Base-by-base conservation (phyloP, 2,113 vertebrate genomes). In the Alethe castanea region DNA sequence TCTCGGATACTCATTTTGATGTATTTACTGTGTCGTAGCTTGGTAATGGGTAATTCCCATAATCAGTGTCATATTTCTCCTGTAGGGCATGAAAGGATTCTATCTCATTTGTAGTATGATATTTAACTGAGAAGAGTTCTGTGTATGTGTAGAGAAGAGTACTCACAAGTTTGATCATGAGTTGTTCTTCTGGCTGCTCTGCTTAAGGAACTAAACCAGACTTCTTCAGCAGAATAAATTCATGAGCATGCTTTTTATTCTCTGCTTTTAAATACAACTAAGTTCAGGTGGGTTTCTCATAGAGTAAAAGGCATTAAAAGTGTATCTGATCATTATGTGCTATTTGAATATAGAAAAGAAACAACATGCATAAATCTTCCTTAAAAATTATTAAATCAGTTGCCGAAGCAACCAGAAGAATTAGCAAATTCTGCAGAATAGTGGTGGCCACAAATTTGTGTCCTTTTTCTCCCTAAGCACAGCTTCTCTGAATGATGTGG, bases 161-260 rank as follows among this genome's bases (percentile, higher is more conserved):
- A 52, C 45, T 88, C 74, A 86, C 64, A 93, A 77, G 80, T 78
- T 81, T 48, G 54, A 92, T 96, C 64, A 93, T 71, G 64, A 71
- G 60, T 60, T 86, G 28, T 36, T 85, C 17, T 83, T 94, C 84
- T 92, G 60, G 22, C 25, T 89, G 24, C 22, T 91, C 47, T 80
- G 26, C 35, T 86, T 56, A 36, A 92, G n/a, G 28, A 93, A 69
- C 2, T 44, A 78, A 83, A 81, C 42, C 14, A 44, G 3, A 73
- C 54, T 88, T 73, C 33, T 71, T 78, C 24, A 56, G 19, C 33
- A 67, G 20, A 81, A 83, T 44, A 86, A 60, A 69, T 86, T 83
- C 2, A 14, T 36, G 71, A 90, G 5, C 11, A 29, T 66, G 38
- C 12, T 87, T 90, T 66, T 16, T n/a, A 35, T 85, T 87, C 81